Base-by-base conservation (phyloP, 2,797 vertebrate genomes). In the Enoplosus armatus region DNA sequence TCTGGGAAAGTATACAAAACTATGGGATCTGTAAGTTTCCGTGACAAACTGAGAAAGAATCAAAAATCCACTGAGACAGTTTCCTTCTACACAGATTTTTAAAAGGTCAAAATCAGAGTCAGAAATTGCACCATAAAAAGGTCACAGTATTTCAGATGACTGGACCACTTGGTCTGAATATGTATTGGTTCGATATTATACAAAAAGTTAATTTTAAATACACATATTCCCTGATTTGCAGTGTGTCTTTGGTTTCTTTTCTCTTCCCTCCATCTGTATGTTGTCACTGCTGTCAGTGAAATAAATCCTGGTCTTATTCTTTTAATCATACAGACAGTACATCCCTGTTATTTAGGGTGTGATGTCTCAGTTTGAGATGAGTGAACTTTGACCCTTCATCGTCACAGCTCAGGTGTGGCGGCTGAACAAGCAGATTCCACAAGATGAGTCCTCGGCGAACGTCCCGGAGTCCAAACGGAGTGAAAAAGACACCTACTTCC, bases 221-320 rank as follows among this genome's bases (percentile, higher is more conserved):
- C 18, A 73, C 22, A 53, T 6, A 22, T 59, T 88, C 80, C 80
- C 84, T 89, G 85, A 87, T 85, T 56, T 55, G 6, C 7, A 39
- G 15, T 62, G 29, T 0, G 1, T 82, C 65, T 90, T 85, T 87
- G 85, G 86, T 85, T 53, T 66, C 51, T 35, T 16, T 22, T 51
- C 27, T 24, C 31, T 18, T 54, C 48, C 12, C 60, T 66, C 29
- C 14, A 7, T 26, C 56, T 81, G 48, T 3, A 24, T 27, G 16
- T n/a, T 5, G 14, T 41, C 5, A 0, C 4, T 39, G 18, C 12
- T 37, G 16, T 33, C 33, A 27, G 8, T 8, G 33, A 15, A 51
- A 6, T 8, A 37, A 63, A 47, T 27, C 8, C n/a, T n/a, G n/a
- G n/a, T n/a, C 14, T 39, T 12, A 3, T 35, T n/a, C 8, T 18